phyloP scores from a whole-genome alignment of 2,888 invertebrate species.

The Erebia palarica region DNA sequence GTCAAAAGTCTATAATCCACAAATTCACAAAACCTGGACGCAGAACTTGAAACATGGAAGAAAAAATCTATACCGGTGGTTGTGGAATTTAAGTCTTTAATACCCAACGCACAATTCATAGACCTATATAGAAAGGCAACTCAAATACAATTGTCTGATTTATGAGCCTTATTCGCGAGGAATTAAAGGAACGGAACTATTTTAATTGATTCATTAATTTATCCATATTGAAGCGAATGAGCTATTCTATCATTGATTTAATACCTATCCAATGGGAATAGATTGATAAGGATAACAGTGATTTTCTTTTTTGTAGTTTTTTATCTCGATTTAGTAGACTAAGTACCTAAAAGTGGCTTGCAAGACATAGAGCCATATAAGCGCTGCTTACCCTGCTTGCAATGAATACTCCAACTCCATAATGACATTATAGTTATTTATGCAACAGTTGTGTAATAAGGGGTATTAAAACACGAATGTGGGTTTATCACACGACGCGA shows the following conservation, averaged over 20 bases:
- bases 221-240: slow-evolving; percentile 47
- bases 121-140: not conserved
- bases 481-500: too few relatives aligned
- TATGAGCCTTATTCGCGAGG: slow-evolving; percentile 51
- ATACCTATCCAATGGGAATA: not conserved
- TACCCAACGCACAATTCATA: slow-evolving; percentile 4
- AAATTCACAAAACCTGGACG: too few relatives aligned
- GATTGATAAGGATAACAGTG: not conserved
- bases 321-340: too few relatives aligned
- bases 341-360: too few relatives aligned
- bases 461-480: too few relatives aligned
- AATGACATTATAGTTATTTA: too few relatives aligned
- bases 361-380: too few relatives aligned
- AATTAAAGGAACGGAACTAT: slow-evolving; percentile 54
- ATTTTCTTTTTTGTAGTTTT: not conserved
- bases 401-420: too few relatives aligned
- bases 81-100: not conserved
- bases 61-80: not conserved
- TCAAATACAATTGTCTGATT: slow-evolving; percentile 50
- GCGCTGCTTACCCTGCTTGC: too few relatives aligned
- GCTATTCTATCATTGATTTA: slow-evolving; percentile 11
- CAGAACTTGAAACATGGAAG: too few relatives aligned
- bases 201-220: slow-evolving; percentile 67
- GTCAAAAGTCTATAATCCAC: too few relatives aligned
- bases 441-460: too few relatives aligned